phyloP scores from a whole-genome alignment of 2,888 invertebrate genomes.

The Campoplex nolae region DNA sequence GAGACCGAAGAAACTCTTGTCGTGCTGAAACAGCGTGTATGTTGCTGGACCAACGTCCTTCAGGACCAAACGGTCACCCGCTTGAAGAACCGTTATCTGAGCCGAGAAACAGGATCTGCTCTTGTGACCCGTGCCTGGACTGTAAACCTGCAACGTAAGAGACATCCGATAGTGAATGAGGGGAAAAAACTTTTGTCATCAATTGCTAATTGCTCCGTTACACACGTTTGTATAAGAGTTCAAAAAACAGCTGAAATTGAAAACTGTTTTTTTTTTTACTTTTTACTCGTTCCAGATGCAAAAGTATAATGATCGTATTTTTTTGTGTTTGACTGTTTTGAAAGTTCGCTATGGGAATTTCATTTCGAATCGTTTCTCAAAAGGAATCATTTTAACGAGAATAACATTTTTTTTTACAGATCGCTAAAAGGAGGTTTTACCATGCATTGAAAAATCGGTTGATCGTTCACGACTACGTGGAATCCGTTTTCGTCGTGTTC shows the following conservation, averaged over 20 bases:
- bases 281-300: too few relatives aligned
- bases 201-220: not conserved
- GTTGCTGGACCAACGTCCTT: constrained; percentile 89
- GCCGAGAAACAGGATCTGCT: constrained; percentile 81
- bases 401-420: not conserved
- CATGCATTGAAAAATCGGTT: constrained; percentile 90
- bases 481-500: constrained; percentile 92
- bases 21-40: constrained; percentile 89
- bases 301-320: too few relatives aligned
- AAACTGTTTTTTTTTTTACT: too few relatives aligned
- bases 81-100: constrained; percentile 75
- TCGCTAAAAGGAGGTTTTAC: constrained; percentile 66
- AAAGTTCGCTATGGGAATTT: not conserved
- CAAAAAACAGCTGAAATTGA: too few relatives aligned
- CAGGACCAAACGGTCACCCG: constrained; percentile 89
- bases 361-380: not conserved
- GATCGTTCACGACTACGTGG: constrained; percentile 88
- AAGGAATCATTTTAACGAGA: not conserved
- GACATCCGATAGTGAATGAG: not conserved
- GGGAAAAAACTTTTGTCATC: not conserved
- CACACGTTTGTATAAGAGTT: too few relatives aligned
- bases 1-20: constrained; percentile 94
- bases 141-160: constrained; percentile 75
- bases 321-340: too few relatives aligned
- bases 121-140: constrained; percentile 78